Conservation (phyloP, 2,113 vertebrate genomes). For the Trematomus loennbergii region DNA sequence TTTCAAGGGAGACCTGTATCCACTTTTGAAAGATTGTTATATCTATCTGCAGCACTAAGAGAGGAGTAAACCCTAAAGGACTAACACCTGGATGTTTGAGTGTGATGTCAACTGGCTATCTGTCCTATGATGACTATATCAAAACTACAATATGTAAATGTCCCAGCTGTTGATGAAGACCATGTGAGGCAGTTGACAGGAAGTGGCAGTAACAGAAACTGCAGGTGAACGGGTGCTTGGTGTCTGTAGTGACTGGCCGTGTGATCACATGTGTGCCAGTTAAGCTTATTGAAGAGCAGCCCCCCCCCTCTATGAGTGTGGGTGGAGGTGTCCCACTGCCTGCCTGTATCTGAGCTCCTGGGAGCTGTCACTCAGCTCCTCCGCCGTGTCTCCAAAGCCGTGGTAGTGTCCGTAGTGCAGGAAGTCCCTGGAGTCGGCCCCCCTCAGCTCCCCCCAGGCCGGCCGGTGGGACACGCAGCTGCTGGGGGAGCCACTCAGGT, state of each 20-base stretch:
- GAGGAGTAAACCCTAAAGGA: too few species aligned
- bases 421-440: conserved; percentile 82
- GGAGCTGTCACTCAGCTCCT: conserved; percentile 89
- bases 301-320: neutral
- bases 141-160: too few species aligned
- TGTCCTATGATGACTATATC: too few species aligned
- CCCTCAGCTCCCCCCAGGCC: conserved; percentile 77
- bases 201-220: neutral
- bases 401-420: conserved; percentile 95
- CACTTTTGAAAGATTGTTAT: too few species aligned
- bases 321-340: conserved; percentile 65
- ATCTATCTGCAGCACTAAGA: too few species aligned
- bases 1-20: too few species aligned
- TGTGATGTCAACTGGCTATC: too few species aligned
- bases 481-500: conserved; percentile 88
- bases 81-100: too few species aligned
- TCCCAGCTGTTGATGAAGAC: neutral
- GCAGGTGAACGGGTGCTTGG: neutral
- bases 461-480: conserved; percentile 86
- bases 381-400: conserved; percentile 96
- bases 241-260: neutral
- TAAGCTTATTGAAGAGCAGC: neutral
- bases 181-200: too few species aligned
- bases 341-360: conserved; percentile 83
- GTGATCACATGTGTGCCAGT: neutral